These are phyloP conservation scores for Acanthoscelides obtectus DNA, from an alignment of 2,888 invertebrate genomes.

Conservation along the genomic window DNA sequence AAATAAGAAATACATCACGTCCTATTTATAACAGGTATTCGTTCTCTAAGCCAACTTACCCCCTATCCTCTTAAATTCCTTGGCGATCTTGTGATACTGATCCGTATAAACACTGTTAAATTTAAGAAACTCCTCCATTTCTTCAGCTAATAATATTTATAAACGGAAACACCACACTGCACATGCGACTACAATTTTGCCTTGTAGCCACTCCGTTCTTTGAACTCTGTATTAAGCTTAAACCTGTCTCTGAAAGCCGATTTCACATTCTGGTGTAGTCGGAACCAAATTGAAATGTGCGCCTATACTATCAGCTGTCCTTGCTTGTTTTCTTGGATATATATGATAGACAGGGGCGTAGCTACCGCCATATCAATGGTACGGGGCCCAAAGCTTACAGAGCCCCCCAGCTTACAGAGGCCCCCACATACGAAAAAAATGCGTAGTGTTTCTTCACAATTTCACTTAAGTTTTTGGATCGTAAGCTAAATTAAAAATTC, in stretches of 20 bases:
- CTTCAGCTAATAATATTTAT: not conserved
- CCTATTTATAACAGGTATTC: too few species aligned
- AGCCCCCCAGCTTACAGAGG: too few species aligned
- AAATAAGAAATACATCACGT: too few species aligned
- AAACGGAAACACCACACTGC: not conserved
- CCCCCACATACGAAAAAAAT: too few species aligned
- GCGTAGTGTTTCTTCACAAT: too few species aligned
- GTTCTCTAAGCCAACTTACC: not conserved
- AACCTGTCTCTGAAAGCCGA: not conserved
- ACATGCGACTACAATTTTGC: not conserved
- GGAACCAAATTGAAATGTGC: not conserved
- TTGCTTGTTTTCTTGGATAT: not conserved
- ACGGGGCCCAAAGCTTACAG: too few species aligned
- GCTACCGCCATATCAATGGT: too few species aligned
- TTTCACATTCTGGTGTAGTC: not conserved
- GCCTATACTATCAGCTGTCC: not conserved
- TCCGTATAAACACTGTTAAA: not conserved
- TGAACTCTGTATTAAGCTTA: not conserved
- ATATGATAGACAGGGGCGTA: too few species aligned
- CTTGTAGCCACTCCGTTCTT: not conserved
- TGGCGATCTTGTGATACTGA: not conserved
- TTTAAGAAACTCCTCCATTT: not conserved
- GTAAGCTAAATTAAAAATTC: too few species aligned
- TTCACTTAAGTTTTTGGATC: too few species aligned
- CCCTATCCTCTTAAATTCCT: not conserved